Base-by-base conservation (phyloP, 2,797 vertebrate genomes). In the Diceros bicornis region DNA sequence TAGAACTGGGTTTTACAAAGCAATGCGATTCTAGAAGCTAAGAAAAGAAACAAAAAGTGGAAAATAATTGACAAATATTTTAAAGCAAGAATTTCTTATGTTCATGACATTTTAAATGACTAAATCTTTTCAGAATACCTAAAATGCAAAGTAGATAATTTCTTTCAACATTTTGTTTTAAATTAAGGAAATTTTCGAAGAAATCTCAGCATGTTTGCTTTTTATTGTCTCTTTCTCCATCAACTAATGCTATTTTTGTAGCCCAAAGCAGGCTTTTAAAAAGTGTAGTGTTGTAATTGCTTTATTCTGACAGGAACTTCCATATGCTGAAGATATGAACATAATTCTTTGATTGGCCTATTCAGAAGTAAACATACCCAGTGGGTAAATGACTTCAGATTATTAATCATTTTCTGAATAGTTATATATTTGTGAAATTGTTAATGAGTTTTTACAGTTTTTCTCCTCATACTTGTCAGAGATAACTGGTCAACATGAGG, bases 131-230 rank as follows among this genome's bases (percentile, higher is more conserved):
- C 44, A 77, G 77, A 95, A 78, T 96, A 93, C 94, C 41, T 97
- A 91, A 97, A 96, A 97, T 94, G 59, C 87, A 98, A 97, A 98
- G 62, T 85, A 92, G 59, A 95, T 90, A 21, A 94, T 97, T 96
- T 93, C 41, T 95, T 97, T 91, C 64, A 78, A 89, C 61, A 91
- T 92, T 97, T 96, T 96, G 52, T 74, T 96, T 88, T 94, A 96
- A 91, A 96, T 89, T 92, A 96, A 96, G 94, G 72, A 93, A 74
- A 94, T 91, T 95, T 96, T 96, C 20, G 55, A 95, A 74, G 93
- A 86, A 90, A 83, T 74, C 90, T 95, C 90, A 79, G 91, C 89
- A 29, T 98, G 81, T 94, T 97, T 98, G 61, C 83, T 96, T 94
- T 95, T 96, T 96, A 97, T 83, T 96, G 94, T 0, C 6, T 86